Percentiles rank a stretch among this genome's conserved stretches.
These are phyloP conservation scores for Platysteira castanea DNA, from an alignment of 2,113 vertebrate genomes.

Conservation along the genomic window DNA sequence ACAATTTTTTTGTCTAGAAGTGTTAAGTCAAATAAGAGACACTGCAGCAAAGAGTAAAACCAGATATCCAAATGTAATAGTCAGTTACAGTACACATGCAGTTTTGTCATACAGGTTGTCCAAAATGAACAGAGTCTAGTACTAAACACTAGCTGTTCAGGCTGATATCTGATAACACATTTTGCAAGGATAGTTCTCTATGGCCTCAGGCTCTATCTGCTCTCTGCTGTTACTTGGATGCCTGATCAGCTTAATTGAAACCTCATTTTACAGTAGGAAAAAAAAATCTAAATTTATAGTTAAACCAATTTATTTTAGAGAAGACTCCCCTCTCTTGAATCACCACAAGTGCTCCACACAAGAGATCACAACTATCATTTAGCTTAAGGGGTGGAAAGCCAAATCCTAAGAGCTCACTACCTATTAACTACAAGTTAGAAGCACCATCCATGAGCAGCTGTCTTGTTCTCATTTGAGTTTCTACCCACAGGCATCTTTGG, in stretches of 20 bases:
- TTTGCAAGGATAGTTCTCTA: neutral
- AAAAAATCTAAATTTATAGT: neutral
- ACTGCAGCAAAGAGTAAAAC: neutral
- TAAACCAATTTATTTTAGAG: neutral
- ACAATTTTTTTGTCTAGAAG: neutral
- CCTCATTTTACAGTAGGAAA: neutral
- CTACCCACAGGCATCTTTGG: neutral
- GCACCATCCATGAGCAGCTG: neutral
- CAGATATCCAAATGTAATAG: neutral
- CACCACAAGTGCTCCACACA: neutral
- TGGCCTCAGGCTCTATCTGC: neutral
- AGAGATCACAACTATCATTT: neutral
- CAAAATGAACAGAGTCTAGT: neutral
- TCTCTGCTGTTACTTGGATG: neutral
- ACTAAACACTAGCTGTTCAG: neutral
- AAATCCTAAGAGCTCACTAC: neutral
- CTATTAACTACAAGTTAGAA: neutral
- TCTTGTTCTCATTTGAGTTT: neutral
- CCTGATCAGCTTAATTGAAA: neutral
- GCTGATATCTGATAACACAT: neutral
- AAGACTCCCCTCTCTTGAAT: neutral
- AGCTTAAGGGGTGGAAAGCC: neutral
- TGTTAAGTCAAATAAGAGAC: neutral
- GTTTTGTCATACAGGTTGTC: neutral
- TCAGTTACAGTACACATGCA: neutral